Conservation (phyloP, 2,797 vertebrate species). For the Phaenicophaeus curvirostris region DNA sequence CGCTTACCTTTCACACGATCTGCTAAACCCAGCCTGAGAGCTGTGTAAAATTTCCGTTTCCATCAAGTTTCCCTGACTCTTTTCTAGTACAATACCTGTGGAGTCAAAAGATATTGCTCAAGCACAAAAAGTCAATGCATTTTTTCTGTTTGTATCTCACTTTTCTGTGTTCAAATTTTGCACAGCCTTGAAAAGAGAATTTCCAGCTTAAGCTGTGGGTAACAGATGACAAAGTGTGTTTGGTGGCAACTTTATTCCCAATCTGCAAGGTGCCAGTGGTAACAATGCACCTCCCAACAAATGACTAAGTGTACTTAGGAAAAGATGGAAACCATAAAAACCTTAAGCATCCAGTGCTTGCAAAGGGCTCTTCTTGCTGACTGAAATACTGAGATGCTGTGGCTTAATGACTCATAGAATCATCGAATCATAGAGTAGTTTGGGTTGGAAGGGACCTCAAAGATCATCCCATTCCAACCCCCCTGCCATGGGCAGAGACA, state of each 20-base stretch:
- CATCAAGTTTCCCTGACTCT: not conserved
- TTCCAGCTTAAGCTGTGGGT: not conserved
- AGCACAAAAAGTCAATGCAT: not conserved
- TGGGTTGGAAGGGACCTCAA: no score
- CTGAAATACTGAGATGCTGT: not conserved
- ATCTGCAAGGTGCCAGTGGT: not conserved
- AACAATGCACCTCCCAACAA: not conserved
- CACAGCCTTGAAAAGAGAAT: not conserved
- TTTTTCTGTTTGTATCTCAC: not conserved
- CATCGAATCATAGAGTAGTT: no score
- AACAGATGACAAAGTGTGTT: not conserved
- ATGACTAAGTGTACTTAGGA: not conserved
- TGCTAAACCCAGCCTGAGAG: not conserved
- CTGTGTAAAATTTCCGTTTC: not conserved
- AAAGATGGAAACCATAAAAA: not conserved
- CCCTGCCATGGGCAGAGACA: no score
- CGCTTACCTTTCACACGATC: slow-evolving; percentile 1
- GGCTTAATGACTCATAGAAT: not conserved
- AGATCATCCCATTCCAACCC: no score
- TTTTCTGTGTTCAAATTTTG: not conserved
- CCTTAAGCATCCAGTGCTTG: not conserved
- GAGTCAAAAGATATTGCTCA: not conserved
- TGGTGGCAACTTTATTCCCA: not conserved
- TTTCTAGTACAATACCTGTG: not conserved
- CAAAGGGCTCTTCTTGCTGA: not conserved